Evolutionary conservation across 2,113 vertebrate genomes (phyloP).

Genomic region (Ochotona curzoniae): DNA sequence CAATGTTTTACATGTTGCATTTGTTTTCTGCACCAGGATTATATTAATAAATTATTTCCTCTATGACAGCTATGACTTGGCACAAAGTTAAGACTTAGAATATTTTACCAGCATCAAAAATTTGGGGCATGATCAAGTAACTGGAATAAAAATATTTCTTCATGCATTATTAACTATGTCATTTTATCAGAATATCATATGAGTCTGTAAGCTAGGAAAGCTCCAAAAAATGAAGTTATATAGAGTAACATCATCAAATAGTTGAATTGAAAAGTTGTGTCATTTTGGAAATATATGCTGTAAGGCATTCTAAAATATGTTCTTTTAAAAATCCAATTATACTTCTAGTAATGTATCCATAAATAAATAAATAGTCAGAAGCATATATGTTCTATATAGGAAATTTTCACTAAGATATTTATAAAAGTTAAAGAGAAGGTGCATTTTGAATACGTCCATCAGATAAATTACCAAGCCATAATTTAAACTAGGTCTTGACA

Average conservation of each 20-base stretch:
- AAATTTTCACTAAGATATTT: neutral
- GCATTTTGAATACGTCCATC: neutral
- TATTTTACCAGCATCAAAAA: constrained; percentile 62
- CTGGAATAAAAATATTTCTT: constrained; percentile 28
- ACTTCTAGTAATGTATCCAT: neutral
- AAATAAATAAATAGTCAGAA: neutral
- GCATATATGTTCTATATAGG: neutral
- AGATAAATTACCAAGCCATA: neutral
- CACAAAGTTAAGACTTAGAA: constrained; percentile 70
- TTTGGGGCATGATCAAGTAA: constrained; percentile 34
- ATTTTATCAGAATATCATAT: constrained; percentile 48
- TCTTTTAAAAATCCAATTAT: constrained; percentile 35
- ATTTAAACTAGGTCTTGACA: neutral
- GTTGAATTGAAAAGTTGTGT: constrained; percentile 44
- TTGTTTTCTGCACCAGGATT: constrained; percentile 63
- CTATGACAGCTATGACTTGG: constrained; percentile 57
- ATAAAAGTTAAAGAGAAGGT: neutral
- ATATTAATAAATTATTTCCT: constrained; percentile 45
- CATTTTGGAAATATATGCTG: neutral
- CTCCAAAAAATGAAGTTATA: constrained; percentile 36
- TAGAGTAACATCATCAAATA: constrained; percentile 47
- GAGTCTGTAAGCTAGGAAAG: constrained; percentile 38
- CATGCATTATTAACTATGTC: constrained; percentile 63
- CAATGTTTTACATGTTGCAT: constrained; percentile 1
- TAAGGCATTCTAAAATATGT: neutral